phyloP scores from a whole-genome alignment of 1,140 invertebrate species.

The Globodera ellingtonae region DNA sequence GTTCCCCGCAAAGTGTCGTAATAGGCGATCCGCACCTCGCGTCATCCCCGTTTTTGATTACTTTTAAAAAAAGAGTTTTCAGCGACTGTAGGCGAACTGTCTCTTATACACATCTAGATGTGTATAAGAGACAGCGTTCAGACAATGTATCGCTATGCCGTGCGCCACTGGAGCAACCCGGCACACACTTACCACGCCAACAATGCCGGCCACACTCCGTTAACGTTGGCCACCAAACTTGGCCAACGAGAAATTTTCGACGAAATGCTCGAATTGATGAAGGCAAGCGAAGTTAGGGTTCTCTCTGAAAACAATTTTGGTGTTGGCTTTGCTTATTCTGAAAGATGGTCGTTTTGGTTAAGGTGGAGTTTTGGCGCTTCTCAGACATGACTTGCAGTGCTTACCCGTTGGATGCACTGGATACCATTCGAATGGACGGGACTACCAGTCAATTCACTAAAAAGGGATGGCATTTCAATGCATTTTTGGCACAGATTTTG shows the following conservation, averaged over 20 bases:
- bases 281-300: conserved; percentile 68
- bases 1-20: not conserved
- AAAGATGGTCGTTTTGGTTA: not conserved
- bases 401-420: conserved; percentile 92
- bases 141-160: conserved; percentile 97
- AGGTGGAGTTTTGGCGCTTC: conserved; percentile 90
- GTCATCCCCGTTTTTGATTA: not conserved
- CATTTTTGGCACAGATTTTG: conserved; percentile 80
- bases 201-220: conserved; percentile 83
- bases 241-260: conserved; percentile 91
- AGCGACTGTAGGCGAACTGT: no score
- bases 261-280: conserved; percentile 94
- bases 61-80: no score
- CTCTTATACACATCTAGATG: no score
- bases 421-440: conserved; percentile 89
- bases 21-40: not conserved
- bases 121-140: no score
- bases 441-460: conserved; percentile 78
- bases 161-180: conserved; percentile 86
- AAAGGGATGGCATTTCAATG: not conserved
- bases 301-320: not conserved
- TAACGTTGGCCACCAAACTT: conserved; percentile 91
- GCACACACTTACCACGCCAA: conserved; percentile 87
- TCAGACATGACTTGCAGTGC: conserved; percentile 97
- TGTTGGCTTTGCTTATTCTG: conserved; percentile 32